phyloP scores from a whole-genome alignment of 2,797 vertebrate species.

The Tragelaphus eurycerus region DNA sequence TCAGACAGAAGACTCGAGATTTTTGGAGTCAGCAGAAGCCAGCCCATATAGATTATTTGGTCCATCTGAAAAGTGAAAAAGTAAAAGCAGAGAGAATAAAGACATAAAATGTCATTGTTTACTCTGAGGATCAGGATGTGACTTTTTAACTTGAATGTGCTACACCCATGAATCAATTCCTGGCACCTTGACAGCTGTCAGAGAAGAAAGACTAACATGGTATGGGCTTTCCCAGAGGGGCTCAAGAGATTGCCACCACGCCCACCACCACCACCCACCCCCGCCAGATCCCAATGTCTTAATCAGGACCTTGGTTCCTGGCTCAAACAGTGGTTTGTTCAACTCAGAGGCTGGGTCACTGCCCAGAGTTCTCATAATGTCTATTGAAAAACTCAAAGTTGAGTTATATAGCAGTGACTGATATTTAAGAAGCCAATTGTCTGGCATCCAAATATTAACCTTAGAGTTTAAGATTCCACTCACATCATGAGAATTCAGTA shows the following conservation, averaged over 20 bases:
- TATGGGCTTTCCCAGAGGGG: neutral
- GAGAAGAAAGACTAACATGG: neutral
- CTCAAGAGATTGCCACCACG: neutral
- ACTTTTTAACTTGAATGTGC: neutral
- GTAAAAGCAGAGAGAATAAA: neutral
- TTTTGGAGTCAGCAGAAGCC: neutral
- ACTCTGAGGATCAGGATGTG: neutral
- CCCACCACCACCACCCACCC: fast-evolving
- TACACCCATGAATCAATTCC: neutral
- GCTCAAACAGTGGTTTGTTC: neutral
- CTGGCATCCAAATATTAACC: neutral
- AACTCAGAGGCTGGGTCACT: neutral
- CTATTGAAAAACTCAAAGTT: neutral
- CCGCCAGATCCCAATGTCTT: neutral
- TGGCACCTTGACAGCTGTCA: neutral
- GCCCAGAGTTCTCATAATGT: neutral
- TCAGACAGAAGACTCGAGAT: neutral
- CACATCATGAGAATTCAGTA: neutral
- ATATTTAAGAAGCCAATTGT: neutral
- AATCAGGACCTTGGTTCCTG: neutral
- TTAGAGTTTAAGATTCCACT: neutral
- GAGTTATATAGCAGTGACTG: neutral
- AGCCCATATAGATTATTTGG: neutral
- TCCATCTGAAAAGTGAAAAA: neutral
- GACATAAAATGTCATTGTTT: neutral